Conservation (phyloP, 1,140 invertebrate species). For the Linepithema humile region DNA sequence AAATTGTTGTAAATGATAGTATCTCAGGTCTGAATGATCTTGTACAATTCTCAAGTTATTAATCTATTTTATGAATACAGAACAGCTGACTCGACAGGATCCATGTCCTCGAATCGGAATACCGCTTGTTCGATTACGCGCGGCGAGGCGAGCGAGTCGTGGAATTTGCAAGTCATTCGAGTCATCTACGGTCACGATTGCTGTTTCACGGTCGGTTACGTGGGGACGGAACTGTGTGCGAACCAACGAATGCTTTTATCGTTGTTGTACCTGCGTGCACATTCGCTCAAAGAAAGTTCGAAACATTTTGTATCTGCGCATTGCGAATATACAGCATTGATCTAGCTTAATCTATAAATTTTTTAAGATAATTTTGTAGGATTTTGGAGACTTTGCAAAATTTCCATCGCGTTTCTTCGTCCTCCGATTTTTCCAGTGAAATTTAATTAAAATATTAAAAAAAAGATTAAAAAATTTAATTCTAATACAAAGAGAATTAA, state of each 20-base stretch:
- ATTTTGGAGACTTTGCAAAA: too few relatives aligned
- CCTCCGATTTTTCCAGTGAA: too few relatives aligned
- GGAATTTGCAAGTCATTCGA: constrained; percentile 69
- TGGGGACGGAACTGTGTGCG: background rate
- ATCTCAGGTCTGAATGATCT: background rate
- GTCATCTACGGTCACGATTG: constrained; percentile 73
- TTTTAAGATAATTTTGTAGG: too few relatives aligned
- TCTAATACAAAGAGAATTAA: too few relatives aligned
- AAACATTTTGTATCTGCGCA: too few relatives aligned
- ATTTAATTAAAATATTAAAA: too few relatives aligned
- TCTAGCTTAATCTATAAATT: too few relatives aligned
- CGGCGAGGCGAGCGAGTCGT: constrained; percentile 38
- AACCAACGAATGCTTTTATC: background rate
- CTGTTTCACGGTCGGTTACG: constrained; percentile 61
- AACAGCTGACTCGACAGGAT: constrained; percentile 6
- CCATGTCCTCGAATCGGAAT: background rate
- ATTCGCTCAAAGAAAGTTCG: too few relatives aligned
- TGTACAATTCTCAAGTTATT: background rate
- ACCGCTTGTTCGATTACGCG: constrained; percentile 31
- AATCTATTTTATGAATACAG: background rate
- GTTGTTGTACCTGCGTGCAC: background rate
- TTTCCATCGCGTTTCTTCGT: too few relatives aligned
- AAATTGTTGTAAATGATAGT: background rate
- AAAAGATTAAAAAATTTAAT: too few relatives aligned
- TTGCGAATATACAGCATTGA: too few relatives aligned